These are phyloP conservation scores for Rhinichthys klamathensis DNA, from an alignment of 2,113 vertebrate genomes.

Conservation along the genomic window DNA sequence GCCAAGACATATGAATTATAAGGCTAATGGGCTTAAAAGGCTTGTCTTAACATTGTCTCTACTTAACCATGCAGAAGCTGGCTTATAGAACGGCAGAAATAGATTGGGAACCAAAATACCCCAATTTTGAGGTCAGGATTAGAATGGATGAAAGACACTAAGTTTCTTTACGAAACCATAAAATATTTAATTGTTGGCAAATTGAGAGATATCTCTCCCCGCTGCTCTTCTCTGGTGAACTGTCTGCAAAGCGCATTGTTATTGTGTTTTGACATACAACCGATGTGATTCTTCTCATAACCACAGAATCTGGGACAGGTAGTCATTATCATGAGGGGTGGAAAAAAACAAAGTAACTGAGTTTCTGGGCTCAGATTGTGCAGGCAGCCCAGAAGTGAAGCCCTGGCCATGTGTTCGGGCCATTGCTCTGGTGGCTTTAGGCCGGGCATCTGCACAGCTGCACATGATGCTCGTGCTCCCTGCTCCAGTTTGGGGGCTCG, in stretches of 20 bases:
- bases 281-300: constrained; percentile 46
- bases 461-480: background rate
- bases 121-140: constrained; percentile 68
- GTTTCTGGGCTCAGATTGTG: constrained; percentile 27
- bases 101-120: constrained; percentile 59
- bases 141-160: constrained; percentile 64
- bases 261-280: constrained; percentile 64
- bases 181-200: constrained; percentile 71
- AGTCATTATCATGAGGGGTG: constrained; percentile 39
- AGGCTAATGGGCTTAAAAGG: constrained; percentile 76
- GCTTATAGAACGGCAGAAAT: constrained; percentile 64
- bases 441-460: constrained; percentile 31
- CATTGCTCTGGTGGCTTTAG: constrained; percentile 38
- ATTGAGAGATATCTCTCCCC: constrained; percentile 58
- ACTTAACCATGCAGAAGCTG: constrained; percentile 57
- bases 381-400: background rate
- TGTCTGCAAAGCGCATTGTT: constrained; percentile 59
- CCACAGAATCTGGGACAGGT: constrained; percentile 56
- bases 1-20: constrained; percentile 74
- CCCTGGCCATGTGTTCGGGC: constrained; percentile 42
- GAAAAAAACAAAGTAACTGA: constrained; percentile 43
- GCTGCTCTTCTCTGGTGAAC: constrained; percentile 23
- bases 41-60: constrained; percentile 72
- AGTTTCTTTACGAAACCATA: constrained; percentile 55
- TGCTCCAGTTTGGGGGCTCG: constrained; percentile 43